phyloP scores from a whole-genome alignment of 2,888 invertebrate species.

The Stenchaetothrips biformis region DNA sequence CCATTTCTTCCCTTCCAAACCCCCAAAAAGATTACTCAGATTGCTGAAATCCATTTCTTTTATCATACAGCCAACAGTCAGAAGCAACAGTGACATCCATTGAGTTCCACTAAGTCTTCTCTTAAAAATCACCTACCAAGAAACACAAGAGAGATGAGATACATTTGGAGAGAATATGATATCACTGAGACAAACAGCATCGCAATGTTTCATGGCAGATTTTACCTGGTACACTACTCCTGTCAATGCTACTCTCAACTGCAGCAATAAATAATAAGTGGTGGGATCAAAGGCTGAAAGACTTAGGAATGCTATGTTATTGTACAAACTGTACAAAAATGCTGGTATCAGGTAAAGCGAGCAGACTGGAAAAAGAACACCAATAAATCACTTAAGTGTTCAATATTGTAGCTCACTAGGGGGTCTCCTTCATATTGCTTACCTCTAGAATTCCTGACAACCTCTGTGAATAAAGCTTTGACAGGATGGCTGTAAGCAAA shows the following conservation, averaged over 20 bases:
- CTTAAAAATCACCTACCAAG: conserved; percentile 73
- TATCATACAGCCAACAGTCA: conserved; percentile 86
- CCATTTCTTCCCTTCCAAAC: conserved; percentile 39
- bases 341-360: conserved; percentile 85
- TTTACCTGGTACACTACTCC: conserved; percentile 85
- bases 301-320: conserved; percentile 88
- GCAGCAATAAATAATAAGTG: conserved; percentile 84
- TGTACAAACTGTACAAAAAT: conserved; percentile 86
- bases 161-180: background rate
- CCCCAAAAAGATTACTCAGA: conserved; percentile 27
- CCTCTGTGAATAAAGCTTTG: background rate
- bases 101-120: conserved; percentile 73
- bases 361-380: conserved; percentile 59
- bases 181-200: too few relatives aligned
- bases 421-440: too few relatives aligned
- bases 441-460: background rate
- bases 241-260: conserved; percentile 87
- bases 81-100: conserved; percentile 81
- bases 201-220: background rate
- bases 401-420: background rate
- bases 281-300: conserved; percentile 89
- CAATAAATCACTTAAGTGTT: background rate
- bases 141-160: conserved; percentile 34
- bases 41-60: conserved; percentile 66
- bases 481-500: background rate